Percentiles rank a stretch among this genome's conserved stretches.
phyloP scores from a whole-genome alignment of 2,113 vertebrate genomes.

The Probosciger aterrimus region DNA sequence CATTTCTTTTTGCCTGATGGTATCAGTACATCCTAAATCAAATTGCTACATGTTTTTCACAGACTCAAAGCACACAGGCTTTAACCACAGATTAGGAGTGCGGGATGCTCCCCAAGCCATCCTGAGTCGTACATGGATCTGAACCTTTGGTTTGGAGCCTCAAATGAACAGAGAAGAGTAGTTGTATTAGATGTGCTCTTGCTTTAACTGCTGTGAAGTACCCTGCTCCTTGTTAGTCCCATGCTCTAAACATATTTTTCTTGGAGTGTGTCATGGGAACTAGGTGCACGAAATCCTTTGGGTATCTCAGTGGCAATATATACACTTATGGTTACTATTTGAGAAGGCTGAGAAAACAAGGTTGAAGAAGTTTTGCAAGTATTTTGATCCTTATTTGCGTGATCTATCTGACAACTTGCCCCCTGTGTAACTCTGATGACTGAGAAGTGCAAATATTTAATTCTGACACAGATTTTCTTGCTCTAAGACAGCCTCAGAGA shows the following conservation, averaged over 20 bases:
- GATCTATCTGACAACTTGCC: neutral
- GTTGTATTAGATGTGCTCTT: neutral
- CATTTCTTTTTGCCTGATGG: neutral
- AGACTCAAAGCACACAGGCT: neutral
- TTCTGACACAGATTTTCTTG: neutral
- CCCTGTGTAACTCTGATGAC: neutral
- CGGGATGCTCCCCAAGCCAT: neutral
- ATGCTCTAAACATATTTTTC: neutral
- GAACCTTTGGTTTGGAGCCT: neutral
- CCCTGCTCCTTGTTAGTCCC: neutral
- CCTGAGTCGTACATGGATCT: neutral
- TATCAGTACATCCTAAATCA: neutral
- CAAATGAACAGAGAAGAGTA: neutral
- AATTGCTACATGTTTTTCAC: neutral
- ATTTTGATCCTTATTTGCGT: constrained; percentile 15
- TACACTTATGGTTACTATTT: neutral
- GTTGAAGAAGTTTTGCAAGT: neutral
- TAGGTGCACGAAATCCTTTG: neutral
- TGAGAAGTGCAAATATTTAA: neutral
- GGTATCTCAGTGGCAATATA: neutral
- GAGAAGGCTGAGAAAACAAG: neutral
- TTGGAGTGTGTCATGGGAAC: neutral
- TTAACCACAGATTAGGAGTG: neutral
- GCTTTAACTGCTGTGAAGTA: neutral
- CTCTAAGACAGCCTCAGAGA: neutral